Percentiles rank a stretch among this genome's conserved stretches.
Evolutionary conservation across 2,888 invertebrate genomes (phyloP).

Genomic region (Cheilosia urbana): DNA sequence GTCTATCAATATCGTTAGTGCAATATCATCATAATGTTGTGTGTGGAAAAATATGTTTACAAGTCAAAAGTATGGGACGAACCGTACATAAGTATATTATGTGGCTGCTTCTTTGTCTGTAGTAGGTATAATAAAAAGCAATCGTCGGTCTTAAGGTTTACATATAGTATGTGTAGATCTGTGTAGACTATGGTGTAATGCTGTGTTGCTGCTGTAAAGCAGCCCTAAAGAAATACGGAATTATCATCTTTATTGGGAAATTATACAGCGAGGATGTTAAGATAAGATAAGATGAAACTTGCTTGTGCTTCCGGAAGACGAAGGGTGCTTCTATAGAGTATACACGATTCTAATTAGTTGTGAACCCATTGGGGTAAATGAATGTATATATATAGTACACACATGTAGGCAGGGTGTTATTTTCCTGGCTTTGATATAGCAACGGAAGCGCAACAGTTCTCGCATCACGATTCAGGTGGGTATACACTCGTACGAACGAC

Average conservation of each 20-base stretch:
- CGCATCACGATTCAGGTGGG: conserved; percentile 33
- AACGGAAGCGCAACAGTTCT: conserved; percentile 67
- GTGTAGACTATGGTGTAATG: conserved; percentile 52
- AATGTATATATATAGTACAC: conserved; percentile 61
- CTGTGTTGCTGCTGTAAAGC: conserved; percentile 51
- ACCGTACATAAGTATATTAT: background rate
- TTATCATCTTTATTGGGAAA: conserved; percentile 73
- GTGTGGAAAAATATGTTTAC: conserved; percentile 34
- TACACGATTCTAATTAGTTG: conserved; percentile 70
- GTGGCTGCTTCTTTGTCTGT: conserved; percentile 56
- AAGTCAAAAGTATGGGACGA: conserved; percentile 4
- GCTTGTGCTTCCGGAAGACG: conserved; percentile 44
- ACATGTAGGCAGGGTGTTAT: conserved; percentile 33
- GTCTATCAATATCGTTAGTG: conserved; percentile 14
- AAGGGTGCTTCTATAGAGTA: conserved; percentile 20
- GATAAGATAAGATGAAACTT: conserved; percentile 67
- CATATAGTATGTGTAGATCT: conserved; percentile 30
- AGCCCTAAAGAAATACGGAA: conserved; percentile 65
- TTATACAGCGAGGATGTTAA: conserved; percentile 65
- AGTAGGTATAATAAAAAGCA: conserved; percentile 56
- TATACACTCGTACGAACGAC: conserved; percentile 12
- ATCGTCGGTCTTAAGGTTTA: conserved; percentile 59
- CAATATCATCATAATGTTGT: conserved; percentile 37
- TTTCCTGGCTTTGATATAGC: conserved; percentile 10
- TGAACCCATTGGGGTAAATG: conserved; percentile 68